Conservation (phyloP, 1,140 invertebrate genomes). For the Caenorhabditis latens region DNA sequence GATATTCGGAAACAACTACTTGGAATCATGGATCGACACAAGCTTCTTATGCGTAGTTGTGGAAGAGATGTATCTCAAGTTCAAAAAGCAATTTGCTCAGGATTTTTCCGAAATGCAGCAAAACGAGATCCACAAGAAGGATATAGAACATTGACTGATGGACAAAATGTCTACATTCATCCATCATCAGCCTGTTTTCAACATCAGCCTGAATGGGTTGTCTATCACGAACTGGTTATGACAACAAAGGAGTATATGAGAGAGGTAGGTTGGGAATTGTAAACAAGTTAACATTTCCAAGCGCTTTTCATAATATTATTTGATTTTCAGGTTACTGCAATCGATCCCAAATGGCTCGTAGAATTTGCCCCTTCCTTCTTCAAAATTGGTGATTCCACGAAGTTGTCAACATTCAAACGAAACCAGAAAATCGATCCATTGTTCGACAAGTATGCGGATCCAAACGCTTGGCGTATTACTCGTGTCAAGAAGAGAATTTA, state of each 20-base stretch:
- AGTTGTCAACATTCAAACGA: constrained; percentile 98
- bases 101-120: constrained; percentile 98
- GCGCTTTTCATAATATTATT: background rate
- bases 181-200: constrained; percentile 97
- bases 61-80: constrained; percentile 94
- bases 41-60: constrained; percentile 95
- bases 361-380: constrained; percentile 99
- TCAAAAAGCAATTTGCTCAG: constrained; percentile 98
- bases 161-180: constrained; percentile 98
- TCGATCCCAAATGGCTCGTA: constrained; percentile 98
- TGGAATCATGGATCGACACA: constrained; percentile 83
- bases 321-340: constrained; percentile 84
- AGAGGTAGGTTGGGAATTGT: constrained; percentile 82
- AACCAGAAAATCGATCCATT: constrained; percentile 97
- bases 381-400: constrained; percentile 98
- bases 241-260: constrained; percentile 99
- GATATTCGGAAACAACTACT: constrained; percentile 97
- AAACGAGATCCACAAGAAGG: constrained; percentile 99
- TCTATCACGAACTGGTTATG: constrained; percentile 97
- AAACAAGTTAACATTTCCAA: background rate
- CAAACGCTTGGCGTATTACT: constrained; percentile 98
- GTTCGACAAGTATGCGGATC: constrained; percentile 99
- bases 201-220: constrained; percentile 97
- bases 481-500: constrained; percentile 83
- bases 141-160: constrained; percentile 95